Evolutionary conservation across 2,113 vertebrate species (phyloP).

Genomic region (Promerops cafer): DNA sequence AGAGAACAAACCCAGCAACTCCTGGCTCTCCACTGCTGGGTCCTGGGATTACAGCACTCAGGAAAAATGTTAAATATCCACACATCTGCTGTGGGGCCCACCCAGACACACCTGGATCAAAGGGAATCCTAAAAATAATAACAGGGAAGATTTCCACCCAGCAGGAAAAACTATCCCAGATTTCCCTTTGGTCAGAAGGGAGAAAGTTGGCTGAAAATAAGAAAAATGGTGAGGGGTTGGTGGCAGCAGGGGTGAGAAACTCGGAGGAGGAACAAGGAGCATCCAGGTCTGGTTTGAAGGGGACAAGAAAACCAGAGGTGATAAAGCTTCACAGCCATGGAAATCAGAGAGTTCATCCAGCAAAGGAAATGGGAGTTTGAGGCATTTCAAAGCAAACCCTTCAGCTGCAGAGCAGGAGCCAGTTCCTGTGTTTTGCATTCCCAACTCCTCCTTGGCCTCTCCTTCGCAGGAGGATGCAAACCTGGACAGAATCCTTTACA

Average conservation of each 20-base stretch:
- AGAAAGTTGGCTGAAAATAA: background rate
- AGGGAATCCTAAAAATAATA: background rate
- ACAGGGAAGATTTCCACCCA: background rate
- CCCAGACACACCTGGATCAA: background rate
- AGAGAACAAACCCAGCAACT: background rate
- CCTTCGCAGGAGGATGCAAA: background rate
- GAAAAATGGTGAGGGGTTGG: background rate
- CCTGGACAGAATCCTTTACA: background rate
- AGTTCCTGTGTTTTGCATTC: background rate
- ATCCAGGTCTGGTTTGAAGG: background rate
- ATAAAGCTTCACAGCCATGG: background rate
- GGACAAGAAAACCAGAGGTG: background rate
- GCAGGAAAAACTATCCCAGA: background rate
- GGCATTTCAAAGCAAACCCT: background rate
- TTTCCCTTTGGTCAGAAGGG: background rate
- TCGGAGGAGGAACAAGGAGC: background rate
- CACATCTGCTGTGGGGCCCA: background rate
- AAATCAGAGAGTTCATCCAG: background rate
- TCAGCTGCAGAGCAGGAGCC: background rate
- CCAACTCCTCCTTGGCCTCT: background rate
- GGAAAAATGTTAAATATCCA: background rate
- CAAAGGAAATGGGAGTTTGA: background rate
- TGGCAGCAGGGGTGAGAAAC: background rate
- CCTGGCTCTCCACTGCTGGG: background rate
- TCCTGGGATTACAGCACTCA: background rate